A percentile compares a stretch with the other conserved stretches of the same genome.
Conservation (phyloP, 2,113 vertebrate genomes). For the Zeus faber region DNA sequence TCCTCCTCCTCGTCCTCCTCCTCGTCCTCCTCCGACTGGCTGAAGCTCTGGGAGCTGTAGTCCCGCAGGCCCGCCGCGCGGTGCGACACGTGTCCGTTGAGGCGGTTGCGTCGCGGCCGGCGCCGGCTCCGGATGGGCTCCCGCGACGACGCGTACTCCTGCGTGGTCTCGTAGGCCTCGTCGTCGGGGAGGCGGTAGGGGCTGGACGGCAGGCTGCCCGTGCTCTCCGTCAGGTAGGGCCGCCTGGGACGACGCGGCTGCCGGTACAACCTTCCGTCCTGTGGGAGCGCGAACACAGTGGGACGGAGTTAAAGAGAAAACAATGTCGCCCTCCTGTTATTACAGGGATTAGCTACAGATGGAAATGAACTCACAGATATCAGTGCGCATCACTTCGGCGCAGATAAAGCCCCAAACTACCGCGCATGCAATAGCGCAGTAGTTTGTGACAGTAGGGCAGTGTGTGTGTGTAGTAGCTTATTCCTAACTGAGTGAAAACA, state of each 20-base stretch:
- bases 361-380: no score
- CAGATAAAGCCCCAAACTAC: no score
- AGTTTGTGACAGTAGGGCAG: no score
- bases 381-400: no score
- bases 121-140: slow-evolving; percentile 81
- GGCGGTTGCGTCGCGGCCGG: slow-evolving; percentile 86
- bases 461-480: no score
- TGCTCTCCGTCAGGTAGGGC: slow-evolving; percentile 84
- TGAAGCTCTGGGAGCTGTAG: slow-evolving; percentile 91
- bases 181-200: slow-evolving; percentile 91
- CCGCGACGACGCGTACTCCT: slow-evolving; percentile 88
- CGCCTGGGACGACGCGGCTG: slow-evolving; percentile 78
- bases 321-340: no score
- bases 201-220: slow-evolving; percentile 93
- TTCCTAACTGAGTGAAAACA: no score
- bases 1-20: slow-evolving; percentile 76
- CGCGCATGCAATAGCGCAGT: no score
- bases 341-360: no score
- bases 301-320: no score
- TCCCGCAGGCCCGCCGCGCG: slow-evolving; percentile 80
- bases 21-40: slow-evolving; percentile 86
- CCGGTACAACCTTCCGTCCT: slow-evolving; percentile 85
- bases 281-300: slow-evolving; percentile 49
- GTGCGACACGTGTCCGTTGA: slow-evolving; percentile 88
- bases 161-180: slow-evolving; percentile 95